Percentiles rank a stretch among this genome's conserved stretches.
phyloP scores from a whole-genome alignment of 1,140 invertebrate species.

The Hestina assimilis region DNA sequence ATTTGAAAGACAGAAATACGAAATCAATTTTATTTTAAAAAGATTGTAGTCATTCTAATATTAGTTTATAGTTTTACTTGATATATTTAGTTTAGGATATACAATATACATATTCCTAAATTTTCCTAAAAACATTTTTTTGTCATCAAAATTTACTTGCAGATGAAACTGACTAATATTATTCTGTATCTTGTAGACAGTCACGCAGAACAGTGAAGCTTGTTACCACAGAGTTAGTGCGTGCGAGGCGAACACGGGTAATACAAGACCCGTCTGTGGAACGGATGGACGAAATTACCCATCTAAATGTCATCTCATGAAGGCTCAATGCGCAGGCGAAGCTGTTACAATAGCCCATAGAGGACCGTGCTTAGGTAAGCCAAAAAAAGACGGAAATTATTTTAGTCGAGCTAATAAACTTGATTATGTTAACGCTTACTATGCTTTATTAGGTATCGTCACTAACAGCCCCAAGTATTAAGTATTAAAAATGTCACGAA shows the following conservation, averaged over 20 bases:
- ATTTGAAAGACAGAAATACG: too few species aligned
- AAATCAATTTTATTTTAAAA: constrained; percentile 4
- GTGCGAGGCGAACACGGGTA: constrained; percentile 50
- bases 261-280: constrained; percentile 84
- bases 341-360: constrained; percentile 83
- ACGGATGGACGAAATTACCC: constrained; percentile 89
- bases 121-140: background rate
- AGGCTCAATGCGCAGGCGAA: constrained; percentile 85
- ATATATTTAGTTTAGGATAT: too few species aligned
- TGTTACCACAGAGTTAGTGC: constrained; percentile 50
- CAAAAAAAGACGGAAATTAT: background rate
- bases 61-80: too few species aligned
- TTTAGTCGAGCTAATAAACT: too few species aligned
- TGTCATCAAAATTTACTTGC: background rate
- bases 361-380: constrained; percentile 84
- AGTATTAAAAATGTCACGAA: too few species aligned
- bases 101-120: too few species aligned
- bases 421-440: too few species aligned
- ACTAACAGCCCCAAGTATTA: too few species aligned
- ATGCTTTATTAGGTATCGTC: too few species aligned
- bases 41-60: background rate
- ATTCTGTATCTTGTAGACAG: constrained; percentile 27
- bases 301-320: constrained; percentile 86
- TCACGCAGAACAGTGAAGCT: constrained; percentile 36
- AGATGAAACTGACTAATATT: background rate